These are phyloP conservation scores for Drosophila auraria DNA, from an alignment of 1,140 invertebrate genomes.

Conservation along the genomic window DNA sequence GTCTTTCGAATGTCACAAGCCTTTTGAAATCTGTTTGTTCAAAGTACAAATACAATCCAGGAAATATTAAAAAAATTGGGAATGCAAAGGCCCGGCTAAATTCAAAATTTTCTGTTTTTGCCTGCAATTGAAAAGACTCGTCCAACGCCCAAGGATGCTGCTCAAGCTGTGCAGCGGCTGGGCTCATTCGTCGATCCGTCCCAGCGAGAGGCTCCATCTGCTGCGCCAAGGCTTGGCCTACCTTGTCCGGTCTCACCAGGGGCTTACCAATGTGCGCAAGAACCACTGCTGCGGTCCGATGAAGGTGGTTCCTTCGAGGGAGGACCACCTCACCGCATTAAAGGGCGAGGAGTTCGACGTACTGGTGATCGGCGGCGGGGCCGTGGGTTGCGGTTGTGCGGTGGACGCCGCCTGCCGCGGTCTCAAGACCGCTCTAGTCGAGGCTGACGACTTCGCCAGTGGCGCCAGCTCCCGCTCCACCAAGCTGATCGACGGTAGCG, in stretches of 20 bases:
- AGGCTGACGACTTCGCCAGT: conserved; percentile 56
- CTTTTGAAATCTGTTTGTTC: neutral
- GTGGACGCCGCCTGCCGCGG: conserved; percentile 59
- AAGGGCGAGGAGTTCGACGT: conserved; percentile 91
- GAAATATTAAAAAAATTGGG: neutral
- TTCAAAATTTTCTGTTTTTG: conserved; percentile 34
- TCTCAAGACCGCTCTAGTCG: conserved; percentile 61
- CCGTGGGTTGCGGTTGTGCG: conserved; percentile 94
- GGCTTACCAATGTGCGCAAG: neutral
- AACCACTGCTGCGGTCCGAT: conserved; percentile 2
- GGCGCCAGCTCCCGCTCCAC: conserved; percentile 61
- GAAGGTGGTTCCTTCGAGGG: conserved; percentile 39
- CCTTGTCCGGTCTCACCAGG: neutral
- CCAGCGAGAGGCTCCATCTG: neutral
- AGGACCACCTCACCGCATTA: conserved; percentile 42
- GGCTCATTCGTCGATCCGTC: neutral
- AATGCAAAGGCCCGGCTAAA: conserved; percentile 26
- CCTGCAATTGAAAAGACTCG: neutral
- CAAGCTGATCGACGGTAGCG: conserved; percentile 61
- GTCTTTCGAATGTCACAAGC: neutral
- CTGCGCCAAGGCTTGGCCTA: neutral
- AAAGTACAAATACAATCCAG: neutral
- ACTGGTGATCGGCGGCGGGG: conserved; percentile 97
- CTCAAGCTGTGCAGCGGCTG: conserved; percentile 10
- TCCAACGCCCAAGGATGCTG: conserved; percentile 16